Conservation (phyloP, 2,888 invertebrate species). For the Mythimna albipuncta region DNA sequence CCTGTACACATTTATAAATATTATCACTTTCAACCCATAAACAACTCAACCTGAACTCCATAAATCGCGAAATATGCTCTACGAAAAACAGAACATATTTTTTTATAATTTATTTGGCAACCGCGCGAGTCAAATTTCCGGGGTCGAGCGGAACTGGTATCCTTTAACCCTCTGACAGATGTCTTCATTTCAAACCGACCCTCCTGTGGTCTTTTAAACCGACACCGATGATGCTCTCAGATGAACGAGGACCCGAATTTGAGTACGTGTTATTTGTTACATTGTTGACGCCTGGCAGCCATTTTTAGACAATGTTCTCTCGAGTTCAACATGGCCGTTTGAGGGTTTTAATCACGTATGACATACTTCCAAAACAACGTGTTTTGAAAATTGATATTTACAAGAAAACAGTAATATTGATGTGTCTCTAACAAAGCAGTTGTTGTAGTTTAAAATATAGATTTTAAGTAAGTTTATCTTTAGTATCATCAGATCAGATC, state of each 20-base stretch:
- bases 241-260: constrained; percentile 48
- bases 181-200: constrained; percentile 69
- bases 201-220: constrained; percentile 60
- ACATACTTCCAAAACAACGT: neutral
- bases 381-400: neutral
- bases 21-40: constrained; percentile 36
- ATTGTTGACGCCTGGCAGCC: constrained; percentile 9
- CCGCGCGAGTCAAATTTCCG: constrained; percentile 72
- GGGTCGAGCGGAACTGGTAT: constrained; percentile 57
- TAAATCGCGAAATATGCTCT: constrained; percentile 52
- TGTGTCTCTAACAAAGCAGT: too few relatives aligned
- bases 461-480: too few relatives aligned
- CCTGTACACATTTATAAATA: constrained; percentile 21
- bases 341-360: neutral
- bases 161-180: constrained; percentile 70
- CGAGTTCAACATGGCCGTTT: neutral
- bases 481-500: too few relatives aligned
- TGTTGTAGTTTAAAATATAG: too few relatives aligned
- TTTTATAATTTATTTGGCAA: constrained; percentile 69
- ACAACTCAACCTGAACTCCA: constrained; percentile 38
- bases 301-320: neutral
- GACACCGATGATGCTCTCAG: constrained; percentile 56
- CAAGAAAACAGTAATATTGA: neutral
- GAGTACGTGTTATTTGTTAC: constrained; percentile 40
- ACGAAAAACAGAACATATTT: constrained; percentile 57